These are phyloP conservation scores for Cyprinella venusta DNA, from an alignment of 2,797 vertebrate species.

Conservation along the genomic window DNA sequence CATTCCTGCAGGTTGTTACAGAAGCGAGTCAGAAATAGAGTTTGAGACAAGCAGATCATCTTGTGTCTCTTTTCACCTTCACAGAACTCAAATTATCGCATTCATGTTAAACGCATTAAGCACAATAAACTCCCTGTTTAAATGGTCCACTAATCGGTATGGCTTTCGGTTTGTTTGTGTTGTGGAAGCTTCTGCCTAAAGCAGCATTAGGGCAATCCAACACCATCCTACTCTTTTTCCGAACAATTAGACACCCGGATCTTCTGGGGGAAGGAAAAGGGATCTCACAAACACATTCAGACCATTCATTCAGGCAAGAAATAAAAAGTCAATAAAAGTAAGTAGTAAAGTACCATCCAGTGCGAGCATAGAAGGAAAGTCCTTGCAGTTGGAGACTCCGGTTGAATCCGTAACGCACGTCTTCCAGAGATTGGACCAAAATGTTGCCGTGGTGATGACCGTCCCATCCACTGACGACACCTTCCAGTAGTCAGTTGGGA, in stretches of 20 bases:
- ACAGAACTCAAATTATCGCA: neutral
- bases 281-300: neutral
- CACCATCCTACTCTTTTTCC: slow-evolving; percentile 55
- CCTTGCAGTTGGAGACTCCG: slow-evolving; percentile 95
- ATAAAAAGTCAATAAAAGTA: neutral
- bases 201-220: slow-evolving; percentile 59
- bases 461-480: slow-evolving; percentile 92
- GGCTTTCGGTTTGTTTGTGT: slow-evolving; percentile 52
- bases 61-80: neutral
- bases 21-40: neutral
- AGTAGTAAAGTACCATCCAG: slow-evolving; percentile 82
- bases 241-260: slow-evolving; percentile 23
- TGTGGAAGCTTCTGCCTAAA: slow-evolving; percentile 50
- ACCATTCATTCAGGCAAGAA: neutral
- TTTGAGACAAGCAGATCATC: neutral
- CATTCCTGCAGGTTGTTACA: slow-evolving; percentile 9
- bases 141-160: slow-evolving; percentile 33
- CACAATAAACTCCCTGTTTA: slow-evolving; percentile 34
- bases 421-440: slow-evolving; percentile 96
- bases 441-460: slow-evolving; percentile 94
- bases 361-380: slow-evolving; percentile 94
- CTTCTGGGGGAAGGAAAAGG: neutral
- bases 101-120: slow-evolving; percentile 28
- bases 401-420: slow-evolving; percentile 96
- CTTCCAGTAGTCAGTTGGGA: slow-evolving; percentile 96